phyloP scores from a whole-genome alignment of 2,888 invertebrate genomes.

The Temnothorax rugatulus region DNA sequence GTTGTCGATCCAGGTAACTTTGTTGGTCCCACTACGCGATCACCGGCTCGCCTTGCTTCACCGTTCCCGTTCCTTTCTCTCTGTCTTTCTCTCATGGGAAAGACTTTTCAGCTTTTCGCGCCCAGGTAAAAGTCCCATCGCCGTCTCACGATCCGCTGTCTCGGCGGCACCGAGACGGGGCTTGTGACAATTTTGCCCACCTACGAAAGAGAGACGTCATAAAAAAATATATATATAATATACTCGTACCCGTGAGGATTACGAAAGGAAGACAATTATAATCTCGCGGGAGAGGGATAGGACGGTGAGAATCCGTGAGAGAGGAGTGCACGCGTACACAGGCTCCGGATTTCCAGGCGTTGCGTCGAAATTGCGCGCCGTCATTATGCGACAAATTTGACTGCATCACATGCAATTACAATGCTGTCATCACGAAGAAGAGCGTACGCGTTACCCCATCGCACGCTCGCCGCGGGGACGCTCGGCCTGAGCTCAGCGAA shows the following conservation, averaged over 20 bases:
- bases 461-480: not conserved
- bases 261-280: slow-evolving; percentile 6
- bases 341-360: slow-evolving; percentile 14
- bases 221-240: not conserved
- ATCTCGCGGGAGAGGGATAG: not conserved
- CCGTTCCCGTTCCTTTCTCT: slow-evolving; percentile 75
- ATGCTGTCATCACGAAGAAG: slow-evolving; percentile 36
- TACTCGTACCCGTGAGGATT: slow-evolving; percentile 2
- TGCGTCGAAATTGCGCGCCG: not conserved
- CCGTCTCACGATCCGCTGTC: not conserved
- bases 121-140: slow-evolving; percentile 34
- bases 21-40: slow-evolving; percentile 80
- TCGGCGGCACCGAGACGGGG: not conserved
- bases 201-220: not conserved
- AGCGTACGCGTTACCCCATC: slow-evolving; percentile 35
- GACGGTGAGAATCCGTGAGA: slow-evolving; percentile 33
- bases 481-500: slow-evolving; percentile 15
- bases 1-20: slow-evolving; percentile 82
- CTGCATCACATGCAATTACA: slow-evolving; percentile 35
- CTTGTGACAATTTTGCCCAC: not conserved
- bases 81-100: slow-evolving; percentile 64
- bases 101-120: slow-evolving; percentile 56
- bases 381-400: slow-evolving; percentile 30
- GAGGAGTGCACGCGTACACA: not conserved
- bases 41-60: slow-evolving; percentile 79